Conservation (phyloP, 1,140 invertebrate species). For the Sminthurides bifidus region DNA sequence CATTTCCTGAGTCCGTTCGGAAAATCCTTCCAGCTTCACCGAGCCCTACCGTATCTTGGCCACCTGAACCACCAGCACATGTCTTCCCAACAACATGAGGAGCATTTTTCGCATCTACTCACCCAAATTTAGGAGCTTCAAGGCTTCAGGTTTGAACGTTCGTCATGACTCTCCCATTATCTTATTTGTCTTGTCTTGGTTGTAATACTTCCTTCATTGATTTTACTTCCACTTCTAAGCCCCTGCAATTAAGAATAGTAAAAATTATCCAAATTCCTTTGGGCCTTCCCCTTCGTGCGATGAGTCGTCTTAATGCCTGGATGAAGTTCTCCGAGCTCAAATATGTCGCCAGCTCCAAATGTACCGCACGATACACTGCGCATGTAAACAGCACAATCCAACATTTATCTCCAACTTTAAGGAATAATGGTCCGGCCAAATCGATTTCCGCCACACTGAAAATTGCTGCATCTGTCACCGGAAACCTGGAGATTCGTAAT, state of each 20-base stretch:
- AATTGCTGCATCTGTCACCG: slow-evolving; percentile 31
- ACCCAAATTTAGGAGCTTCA: slow-evolving; percentile 78
- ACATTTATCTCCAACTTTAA: slow-evolving; percentile 46
- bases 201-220: slow-evolving; percentile 11
- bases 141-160: slow-evolving; percentile 42
- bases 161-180: slow-evolving; percentile 14
- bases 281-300: slow-evolving; percentile 23
- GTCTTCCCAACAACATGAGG: slow-evolving; percentile 93
- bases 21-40: slow-evolving; percentile 86
- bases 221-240: slow-evolving; percentile 4
- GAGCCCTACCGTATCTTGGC: slow-evolving; percentile 77
- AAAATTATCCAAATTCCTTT: slow-evolving; percentile 19
- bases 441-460: slow-evolving; percentile 35
- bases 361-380: slow-evolving; percentile 30
- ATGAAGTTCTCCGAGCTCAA: slow-evolving; percentile 31
- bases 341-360: slow-evolving; percentile 31
- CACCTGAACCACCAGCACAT: slow-evolving; percentile 90
- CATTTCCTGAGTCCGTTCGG: slow-evolving; percentile 79
- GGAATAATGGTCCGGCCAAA: slow-evolving; percentile 33
- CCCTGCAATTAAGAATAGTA: too few relatives aligned
- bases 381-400: slow-evolving; percentile 36
- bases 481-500: too few relatives aligned
- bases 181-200: slow-evolving; percentile 4
- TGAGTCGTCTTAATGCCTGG: slow-evolving; percentile 28
- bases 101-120: slow-evolving; percentile 71